Base-by-base conservation (phyloP, 2,113 vertebrate genomes). In the Acanthochromis polyacanthus region DNA sequence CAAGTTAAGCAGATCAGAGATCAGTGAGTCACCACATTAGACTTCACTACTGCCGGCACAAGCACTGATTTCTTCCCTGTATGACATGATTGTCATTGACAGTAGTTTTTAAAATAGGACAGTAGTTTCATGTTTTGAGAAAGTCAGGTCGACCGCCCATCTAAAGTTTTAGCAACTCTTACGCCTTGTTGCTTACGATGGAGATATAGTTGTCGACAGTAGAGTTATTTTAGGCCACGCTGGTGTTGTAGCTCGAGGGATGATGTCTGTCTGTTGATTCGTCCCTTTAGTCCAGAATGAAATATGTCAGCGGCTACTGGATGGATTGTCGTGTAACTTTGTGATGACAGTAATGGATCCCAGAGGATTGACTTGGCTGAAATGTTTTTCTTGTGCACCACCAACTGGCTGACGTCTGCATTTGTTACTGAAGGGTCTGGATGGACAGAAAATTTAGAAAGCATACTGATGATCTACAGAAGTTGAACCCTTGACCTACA, bases 21-120 rank as follows among this genome's bases (percentile, higher is more conserved):
- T 43, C 20, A 66, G 65, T 83, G 73, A 71, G 78, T 77, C 58
- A 68, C 25, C n/a, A 2, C 17, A 60, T 83, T 58, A 48, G 23
- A 63, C 70, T 32, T 82, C 51, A 57, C n/a, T 51, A n/a, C 5
- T 43, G 46, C 58, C 60, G 8, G 11, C 48, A 72, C 57, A 67
- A 57, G 52, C 64, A 83, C 75, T 75, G 77, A 83, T 77, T 66
- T 79, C 16, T 36, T 64, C 45, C 55, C 48, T 46, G 51, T 62
- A 43, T 57, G 68, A 76, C 71, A 58, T 48, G 25, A 70, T 63
- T 28, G 1, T 40, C 30, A 68, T 38, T 2, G 22, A 48, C 50
- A 51, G 22, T 17, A 43, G 36, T 5, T 3, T 43, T 50, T 40
- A 23, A 69, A 73, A 64, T 9, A n/a, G 48, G 63, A 1, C 1